Evolutionary conservation across 2,888 invertebrate genomes (phyloP).

Genomic region (Drosophila sordidula): DNA sequence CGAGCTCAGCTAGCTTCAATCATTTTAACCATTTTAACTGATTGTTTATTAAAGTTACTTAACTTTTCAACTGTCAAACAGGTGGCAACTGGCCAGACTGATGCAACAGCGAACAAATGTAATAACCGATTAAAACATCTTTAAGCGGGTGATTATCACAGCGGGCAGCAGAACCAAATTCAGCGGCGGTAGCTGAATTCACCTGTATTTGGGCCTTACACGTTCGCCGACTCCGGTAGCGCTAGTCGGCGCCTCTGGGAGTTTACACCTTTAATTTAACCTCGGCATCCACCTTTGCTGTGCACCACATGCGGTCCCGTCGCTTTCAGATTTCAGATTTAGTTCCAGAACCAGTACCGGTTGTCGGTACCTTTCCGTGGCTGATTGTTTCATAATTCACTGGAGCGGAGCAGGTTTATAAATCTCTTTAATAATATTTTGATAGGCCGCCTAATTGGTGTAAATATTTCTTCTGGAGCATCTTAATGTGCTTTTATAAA

Average conservation of each 20-base stretch:
- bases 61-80: slow-evolving; percentile 23
- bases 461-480: slow-evolving; percentile 76
- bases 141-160: slow-evolving; percentile 83
- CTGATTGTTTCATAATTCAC: slow-evolving; percentile 78
- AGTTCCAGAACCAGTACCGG: slow-evolving; percentile 12
- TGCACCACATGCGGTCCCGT: slow-evolving; percentile 61
- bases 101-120: slow-evolving; percentile 61
- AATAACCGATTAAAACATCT: slow-evolving; percentile 82
- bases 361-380: slow-evolving; percentile 1
- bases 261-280: slow-evolving; percentile 65
- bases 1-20: no score
- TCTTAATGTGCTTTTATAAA: slow-evolving; percentile 59
- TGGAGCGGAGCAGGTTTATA: slow-evolving; percentile 58
- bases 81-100: slow-evolving; percentile 53
- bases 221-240: slow-evolving; percentile 42
- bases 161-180: slow-evolving; percentile 67
- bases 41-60: slow-evolving; percentile 7
- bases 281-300: slow-evolving; percentile 18
- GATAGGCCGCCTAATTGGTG: slow-evolving; percentile 71
- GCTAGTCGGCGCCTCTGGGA: slow-evolving; percentile 68
- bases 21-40: no score
- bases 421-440: slow-evolving; percentile 83
- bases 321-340: slow-evolving; percentile 8
- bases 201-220: slow-evolving; percentile 41
- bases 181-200: slow-evolving; percentile 24